phyloP scores from a whole-genome alignment of 2,113 vertebrate genomes.

The Calidris pugnax region DNA sequence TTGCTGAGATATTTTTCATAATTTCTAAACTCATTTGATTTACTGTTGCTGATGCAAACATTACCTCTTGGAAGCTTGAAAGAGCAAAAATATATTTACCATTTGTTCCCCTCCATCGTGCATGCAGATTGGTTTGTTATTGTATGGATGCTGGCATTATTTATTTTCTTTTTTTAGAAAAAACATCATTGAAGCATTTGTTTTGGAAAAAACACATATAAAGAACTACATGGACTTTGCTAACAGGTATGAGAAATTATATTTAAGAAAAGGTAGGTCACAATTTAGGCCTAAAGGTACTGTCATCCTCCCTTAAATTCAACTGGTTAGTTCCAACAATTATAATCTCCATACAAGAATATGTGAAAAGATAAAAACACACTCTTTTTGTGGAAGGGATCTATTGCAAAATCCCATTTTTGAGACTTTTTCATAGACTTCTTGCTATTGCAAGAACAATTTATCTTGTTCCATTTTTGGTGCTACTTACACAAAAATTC shows the following conservation, averaged over 20 bases:
- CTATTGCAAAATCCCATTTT: not conserved
- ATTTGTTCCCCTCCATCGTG: slow-evolving; percentile 1
- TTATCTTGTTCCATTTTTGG: not conserved
- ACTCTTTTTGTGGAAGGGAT: not conserved
- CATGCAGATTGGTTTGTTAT: not conserved
- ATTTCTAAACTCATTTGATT: not conserved
- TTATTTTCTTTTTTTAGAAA: slow-evolving; percentile 49
- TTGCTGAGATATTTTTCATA: not conserved
- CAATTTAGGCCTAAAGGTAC: not conserved
- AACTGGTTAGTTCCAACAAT: not conserved
- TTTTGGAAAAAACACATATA: slow-evolving; percentile 38
- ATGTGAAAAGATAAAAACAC: not conserved
- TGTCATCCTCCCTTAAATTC: not conserved
- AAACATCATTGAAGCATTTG: slow-evolving; percentile 37
- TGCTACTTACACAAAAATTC: not conserved
- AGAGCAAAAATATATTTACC: not conserved
- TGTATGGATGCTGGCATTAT: slow-evolving; percentile 26
- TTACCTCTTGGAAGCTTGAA: not conserved
- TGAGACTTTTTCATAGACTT: not conserved
- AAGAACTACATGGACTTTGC: slow-evolving; percentile 13
- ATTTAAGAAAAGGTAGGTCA: slow-evolving; percentile 2
- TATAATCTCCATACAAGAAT: not conserved
- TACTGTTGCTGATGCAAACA: not conserved
- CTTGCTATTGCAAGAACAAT: not conserved
- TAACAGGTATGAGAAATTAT: slow-evolving; percentile 15